A percentile compares a stretch with the other conserved stretches of the same genome.
Conservation (phyloP, 2,888 invertebrate genomes). For the Allacma fusca region DNA sequence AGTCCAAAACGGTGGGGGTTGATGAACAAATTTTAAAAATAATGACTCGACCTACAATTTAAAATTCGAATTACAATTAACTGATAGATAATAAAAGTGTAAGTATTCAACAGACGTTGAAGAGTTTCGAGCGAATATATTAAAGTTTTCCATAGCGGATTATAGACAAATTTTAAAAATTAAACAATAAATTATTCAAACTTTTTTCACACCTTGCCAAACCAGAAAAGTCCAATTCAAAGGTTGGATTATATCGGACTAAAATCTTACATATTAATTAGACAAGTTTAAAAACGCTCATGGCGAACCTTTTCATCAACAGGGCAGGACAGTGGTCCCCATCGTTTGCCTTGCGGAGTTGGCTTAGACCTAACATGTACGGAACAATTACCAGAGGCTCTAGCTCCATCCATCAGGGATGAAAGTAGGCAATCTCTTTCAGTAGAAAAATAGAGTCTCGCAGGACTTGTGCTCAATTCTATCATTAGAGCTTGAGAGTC, state of each 20-base stretch:
- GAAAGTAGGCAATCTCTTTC: conserved; percentile 96
- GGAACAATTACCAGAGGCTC: conserved; percentile 96
- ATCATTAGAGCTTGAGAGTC: conserved; percentile 94
- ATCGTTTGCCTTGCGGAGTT: conserved; percentile 84
- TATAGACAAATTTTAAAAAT: too few species aligned
- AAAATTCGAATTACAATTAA: conserved; percentile 10
- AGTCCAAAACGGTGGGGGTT: conserved; percentile 72
- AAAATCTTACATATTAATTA: too few species aligned
- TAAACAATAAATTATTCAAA: too few species aligned
- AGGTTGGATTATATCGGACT: too few species aligned
- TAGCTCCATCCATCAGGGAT: conserved; percentile 92
- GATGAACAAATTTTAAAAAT: conserved; percentile 81
- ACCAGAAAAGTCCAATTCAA: too few species aligned
- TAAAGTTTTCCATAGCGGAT: too few species aligned
- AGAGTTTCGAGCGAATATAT: too few species aligned
- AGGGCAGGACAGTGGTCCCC: conserved; percentile 75
- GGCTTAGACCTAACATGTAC: conserved; percentile 89
- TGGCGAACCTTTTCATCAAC: conserved; percentile 97
- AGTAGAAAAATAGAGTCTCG: conserved; percentile 87
- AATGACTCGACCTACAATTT: conserved; percentile 77
- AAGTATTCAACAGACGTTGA: too few species aligned
- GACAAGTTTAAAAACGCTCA: too few species aligned
- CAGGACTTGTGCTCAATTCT: conserved; percentile 91
- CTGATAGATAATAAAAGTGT: not conserved
- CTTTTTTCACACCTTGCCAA: too few species aligned